A percentile compares a stretch with the other conserved stretches of the same genome.
phyloP scores from a whole-genome alignment of 2,113 vertebrate species.

The Tenrec ecaudatus region DNA sequence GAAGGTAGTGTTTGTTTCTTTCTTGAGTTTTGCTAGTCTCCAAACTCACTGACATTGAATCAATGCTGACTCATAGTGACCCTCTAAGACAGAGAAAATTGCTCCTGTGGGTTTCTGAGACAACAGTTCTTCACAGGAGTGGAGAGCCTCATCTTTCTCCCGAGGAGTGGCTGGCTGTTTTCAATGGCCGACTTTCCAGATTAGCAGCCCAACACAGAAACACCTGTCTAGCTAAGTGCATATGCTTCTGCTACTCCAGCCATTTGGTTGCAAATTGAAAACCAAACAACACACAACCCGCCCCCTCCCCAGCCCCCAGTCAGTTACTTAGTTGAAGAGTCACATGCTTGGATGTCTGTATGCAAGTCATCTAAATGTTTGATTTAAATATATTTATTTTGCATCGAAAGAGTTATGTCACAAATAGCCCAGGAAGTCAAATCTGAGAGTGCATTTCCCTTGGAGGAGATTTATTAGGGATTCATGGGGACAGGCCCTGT shows the following conservation, averaged over 20 bases:
- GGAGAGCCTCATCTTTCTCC: no score
- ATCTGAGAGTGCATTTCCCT: neutral
- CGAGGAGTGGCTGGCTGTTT: no score
- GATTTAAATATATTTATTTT: conserved; percentile 14
- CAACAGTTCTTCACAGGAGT: no score
- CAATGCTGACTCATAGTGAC: no score
- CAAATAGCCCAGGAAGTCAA: neutral
- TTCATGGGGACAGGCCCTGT: rapidly evolving
- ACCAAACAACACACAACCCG: neutral
- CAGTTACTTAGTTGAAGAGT: neutral
- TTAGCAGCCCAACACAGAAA: no score
- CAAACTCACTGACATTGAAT: no score
- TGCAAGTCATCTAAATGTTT: neutral
- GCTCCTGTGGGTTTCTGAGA: no score
- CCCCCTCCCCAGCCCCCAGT: no score
- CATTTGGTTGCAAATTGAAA: conserved; percentile 35
- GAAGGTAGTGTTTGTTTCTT: conserved; percentile 8
- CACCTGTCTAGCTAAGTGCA: neutral
- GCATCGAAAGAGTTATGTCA: neutral
- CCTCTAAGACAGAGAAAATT: no score
- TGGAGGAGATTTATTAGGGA: neutral
- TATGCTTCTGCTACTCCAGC: neutral
- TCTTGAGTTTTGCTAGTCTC: conserved; percentile 19
- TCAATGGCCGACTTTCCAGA: no score
- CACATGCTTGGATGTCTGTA: neutral